Percentiles rank a stretch among this genome's conserved stretches.
Conservation (phyloP, 2,113 vertebrate genomes). For the Myiopsitta monachus region DNA sequence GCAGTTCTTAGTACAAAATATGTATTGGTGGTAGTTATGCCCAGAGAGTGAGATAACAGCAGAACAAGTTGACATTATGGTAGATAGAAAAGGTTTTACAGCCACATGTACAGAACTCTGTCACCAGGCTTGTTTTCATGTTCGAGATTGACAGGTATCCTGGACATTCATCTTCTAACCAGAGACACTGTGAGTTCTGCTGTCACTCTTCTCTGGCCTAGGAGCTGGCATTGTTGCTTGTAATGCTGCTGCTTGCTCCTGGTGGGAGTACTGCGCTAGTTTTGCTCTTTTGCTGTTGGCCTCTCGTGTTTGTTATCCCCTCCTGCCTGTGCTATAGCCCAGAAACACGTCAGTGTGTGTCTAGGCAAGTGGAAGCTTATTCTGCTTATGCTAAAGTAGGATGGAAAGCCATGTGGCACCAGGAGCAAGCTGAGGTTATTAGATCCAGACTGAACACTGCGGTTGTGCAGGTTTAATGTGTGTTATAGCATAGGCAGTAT, state of each 20-base stretch:
- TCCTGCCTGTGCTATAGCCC: not conserved
- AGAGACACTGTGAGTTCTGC: not conserved
- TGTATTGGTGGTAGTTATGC: not conserved
- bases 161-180: rapidly evolving
- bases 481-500: not conserved
- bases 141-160: not conserved
- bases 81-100: not conserved
- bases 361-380: rapidly evolving
- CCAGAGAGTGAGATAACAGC: not conserved
- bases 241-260: not conserved
- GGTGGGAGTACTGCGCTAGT: not conserved
- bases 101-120: not conserved
- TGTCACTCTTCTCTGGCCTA: not conserved
- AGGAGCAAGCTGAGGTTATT: not conserved
- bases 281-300: not conserved
- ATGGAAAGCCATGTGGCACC: not conserved
- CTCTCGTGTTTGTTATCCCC: not conserved
- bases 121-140: not conserved
- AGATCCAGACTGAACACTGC: not conserved
- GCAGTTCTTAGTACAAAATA: not conserved
- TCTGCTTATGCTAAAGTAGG: not conserved
- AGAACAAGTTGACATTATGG: not conserved
- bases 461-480: not conserved
- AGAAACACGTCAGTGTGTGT: rapidly evolving
- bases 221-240: not conserved